Evolutionary conservation across 2,888 invertebrate genomes (phyloP), one percentile per base, ranked within the genome.

Genomic region (Stictocephala bisonia): DNA sequence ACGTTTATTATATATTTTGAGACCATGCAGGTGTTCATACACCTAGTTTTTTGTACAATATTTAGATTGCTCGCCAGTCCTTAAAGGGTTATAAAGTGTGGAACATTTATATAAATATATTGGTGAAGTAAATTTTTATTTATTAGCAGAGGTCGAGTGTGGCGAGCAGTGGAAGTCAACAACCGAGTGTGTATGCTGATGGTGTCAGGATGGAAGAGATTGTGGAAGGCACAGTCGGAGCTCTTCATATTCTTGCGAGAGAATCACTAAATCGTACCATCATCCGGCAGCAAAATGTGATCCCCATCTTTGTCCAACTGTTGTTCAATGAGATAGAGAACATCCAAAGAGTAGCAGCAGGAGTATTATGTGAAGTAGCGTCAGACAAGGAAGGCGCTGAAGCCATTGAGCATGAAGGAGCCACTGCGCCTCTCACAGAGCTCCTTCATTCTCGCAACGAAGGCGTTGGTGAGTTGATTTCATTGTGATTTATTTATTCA

Each of bases 131-230:
- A n/a, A n/a, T n/a, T n/a, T n/a, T 9, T 40, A 40, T 11, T 40
- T 11, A 11, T 40, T 26, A 13, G 18, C 26, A 56, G 51, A 50
- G 95, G 80, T 91, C 93, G 0, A 93, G 94, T 7, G 91, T 93
- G 27, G 92, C 94, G n/a, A 94, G 92, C 76, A 90, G 91, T 79
- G 93, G 92, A 74, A 89, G 92, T 73, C 90, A 90, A 82, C 89
- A 88, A 78, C 87, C 89, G 15, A 81, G 79, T 76, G 80, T 77
- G 11, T 96, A 95, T 84, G 94, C 95, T 0, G 96, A 98, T 84
- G 99, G 99, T 15, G 98, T 99, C 3, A 91, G 97, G 48, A 98
- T 99, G 98, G 97, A 99, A 82, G 99, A 99, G 85, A 97, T 99
- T 77, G 96, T 99, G 15, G 99, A 99, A 84, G 97, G 97, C 26